Base-by-base conservation (phyloP, 2,888 invertebrate species). In the Boloria selene region DNA sequence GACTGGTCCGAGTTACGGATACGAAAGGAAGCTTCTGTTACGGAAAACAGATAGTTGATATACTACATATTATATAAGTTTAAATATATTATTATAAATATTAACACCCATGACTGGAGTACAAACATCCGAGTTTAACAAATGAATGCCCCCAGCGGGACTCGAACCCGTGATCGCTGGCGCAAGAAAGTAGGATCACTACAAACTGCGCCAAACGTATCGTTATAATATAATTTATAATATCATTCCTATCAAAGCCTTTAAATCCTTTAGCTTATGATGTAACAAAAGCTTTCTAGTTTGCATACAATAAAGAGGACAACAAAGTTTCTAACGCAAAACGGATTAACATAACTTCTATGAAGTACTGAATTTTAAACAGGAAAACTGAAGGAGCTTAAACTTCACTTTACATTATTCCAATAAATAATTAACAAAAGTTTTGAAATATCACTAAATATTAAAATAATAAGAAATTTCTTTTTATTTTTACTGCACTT, bases 361-460 rank as follows among this genome's bases (percentile, higher is more conserved):
- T 59, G 56, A 63, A 63, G 10, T 56, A 63, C 17, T 63, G 56
- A 63, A 63, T 50, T 63, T 55, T 51, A 56, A 56, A 26, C 50
- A 44, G 5, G 26, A 22, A 51, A 5, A 17, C 50, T 54, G 42
- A 59, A 49, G 31, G 50, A 55, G n/a, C 54, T 38, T 49, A 3
- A 54, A 49, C 22, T 49, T 49, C 54, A 49, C 13, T 38, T 47
- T 54, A 49, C 31, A 56, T 26, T 45, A 10, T 10, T 55, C 49
- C 42, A 54, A 62, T 62, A 62, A 18, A n/a, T 18, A 47, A 22
- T 49, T 38, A 49, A 42, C 4, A 3, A 55, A 42, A 13, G 16
- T 22, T 45, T 44, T 13, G n/a, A 45, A 45, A 22, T 45, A 45
- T 18, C 7, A 14, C 6, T 14, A 18, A 3, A 42, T 22, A 22